Evolutionary conservation across 2,113 vertebrate genomes (phyloP).

Genomic region (Psephotus haematonotus): DNA sequence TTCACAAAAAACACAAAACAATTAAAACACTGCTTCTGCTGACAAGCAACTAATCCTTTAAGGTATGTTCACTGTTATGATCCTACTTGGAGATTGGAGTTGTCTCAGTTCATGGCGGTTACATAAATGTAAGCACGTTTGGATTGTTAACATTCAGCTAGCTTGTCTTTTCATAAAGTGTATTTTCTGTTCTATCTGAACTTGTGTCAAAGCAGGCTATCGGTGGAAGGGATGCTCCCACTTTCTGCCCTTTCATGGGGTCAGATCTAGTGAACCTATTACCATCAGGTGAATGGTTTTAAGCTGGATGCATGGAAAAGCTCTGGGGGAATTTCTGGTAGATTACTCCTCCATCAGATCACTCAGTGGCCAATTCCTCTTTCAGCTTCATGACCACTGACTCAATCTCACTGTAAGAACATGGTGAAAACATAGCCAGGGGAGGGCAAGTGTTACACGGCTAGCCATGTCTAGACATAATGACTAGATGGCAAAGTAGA

Average conservation of each 20-base stretch:
- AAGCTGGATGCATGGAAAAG: not conserved
- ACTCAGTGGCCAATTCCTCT: not conserved
- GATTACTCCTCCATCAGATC: not conserved
- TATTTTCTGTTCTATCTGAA: not conserved
- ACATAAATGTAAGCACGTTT: not conserved
- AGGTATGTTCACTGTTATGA: not conserved
- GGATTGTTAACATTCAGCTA: not conserved
- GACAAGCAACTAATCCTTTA: slow-evolving; percentile 30
- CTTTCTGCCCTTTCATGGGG: not conserved
- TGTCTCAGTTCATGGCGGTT: not conserved
- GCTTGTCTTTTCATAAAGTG: not conserved
- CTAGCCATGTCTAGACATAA: not conserved
- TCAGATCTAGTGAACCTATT: not conserved
- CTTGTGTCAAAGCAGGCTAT: not conserved
- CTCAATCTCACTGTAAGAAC: not conserved
- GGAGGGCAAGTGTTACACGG: not conserved
- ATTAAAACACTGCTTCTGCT: not conserved
- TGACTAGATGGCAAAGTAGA: not conserved
- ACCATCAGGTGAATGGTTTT: not conserved
- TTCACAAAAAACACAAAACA: not conserved
- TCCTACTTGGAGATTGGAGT: not conserved
- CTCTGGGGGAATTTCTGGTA: not conserved
- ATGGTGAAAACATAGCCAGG: not conserved
- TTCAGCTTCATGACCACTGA: not conserved
- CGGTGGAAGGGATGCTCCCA: not conserved